phyloP scores from a whole-genome alignment of 1,140 invertebrate species.

The Drosophila varians region DNA sequence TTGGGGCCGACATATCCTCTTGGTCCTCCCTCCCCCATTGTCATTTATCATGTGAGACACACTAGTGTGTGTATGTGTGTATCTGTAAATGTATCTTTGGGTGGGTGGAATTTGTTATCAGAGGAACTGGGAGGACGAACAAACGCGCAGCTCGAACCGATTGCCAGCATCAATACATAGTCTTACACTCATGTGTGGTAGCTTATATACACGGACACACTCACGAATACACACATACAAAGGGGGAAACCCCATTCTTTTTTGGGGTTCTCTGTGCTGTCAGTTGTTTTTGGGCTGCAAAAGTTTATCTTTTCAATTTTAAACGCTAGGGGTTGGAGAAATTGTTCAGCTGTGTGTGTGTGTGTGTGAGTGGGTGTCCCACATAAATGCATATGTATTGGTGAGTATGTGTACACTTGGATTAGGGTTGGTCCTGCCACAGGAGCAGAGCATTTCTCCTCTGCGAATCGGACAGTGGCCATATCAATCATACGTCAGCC shows the following conservation, averaged over 20 bases:
- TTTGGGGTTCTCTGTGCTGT: conserved; percentile 10
- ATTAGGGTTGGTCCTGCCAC: conserved; percentile 69
- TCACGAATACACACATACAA: not conserved
- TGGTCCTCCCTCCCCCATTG: conserved; percentile 30
- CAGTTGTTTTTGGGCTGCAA: conserved; percentile 66
- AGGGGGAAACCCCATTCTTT: not conserved
- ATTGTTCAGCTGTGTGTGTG: conserved; percentile 15
- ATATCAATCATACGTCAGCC: conserved; percentile 57
- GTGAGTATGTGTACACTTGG: conserved; percentile 54
- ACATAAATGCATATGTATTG: conserved; percentile 21
- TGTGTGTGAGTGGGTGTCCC: conserved; percentile 21
- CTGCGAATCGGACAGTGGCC: conserved; percentile 62
- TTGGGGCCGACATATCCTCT: conserved; percentile 37
- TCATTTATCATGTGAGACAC: conserved; percentile 54
- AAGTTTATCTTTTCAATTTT: conserved; percentile 81
- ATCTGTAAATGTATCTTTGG: not conserved
- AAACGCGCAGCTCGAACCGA: conserved; percentile 67
- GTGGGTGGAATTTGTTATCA: conserved; percentile 64
- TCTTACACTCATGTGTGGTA: conserved; percentile 1
- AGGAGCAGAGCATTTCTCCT: conserved; percentile 3
- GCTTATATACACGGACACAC: not conserved
- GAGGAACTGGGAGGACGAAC: conserved; percentile 70
- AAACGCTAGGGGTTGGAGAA: conserved; percentile 38
- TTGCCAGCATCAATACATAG: conserved; percentile 70
- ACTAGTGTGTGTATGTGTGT: not conserved